Base-by-base conservation (phyloP, 2,888 invertebrate genomes). In the Osmoderma eremita region DNA sequence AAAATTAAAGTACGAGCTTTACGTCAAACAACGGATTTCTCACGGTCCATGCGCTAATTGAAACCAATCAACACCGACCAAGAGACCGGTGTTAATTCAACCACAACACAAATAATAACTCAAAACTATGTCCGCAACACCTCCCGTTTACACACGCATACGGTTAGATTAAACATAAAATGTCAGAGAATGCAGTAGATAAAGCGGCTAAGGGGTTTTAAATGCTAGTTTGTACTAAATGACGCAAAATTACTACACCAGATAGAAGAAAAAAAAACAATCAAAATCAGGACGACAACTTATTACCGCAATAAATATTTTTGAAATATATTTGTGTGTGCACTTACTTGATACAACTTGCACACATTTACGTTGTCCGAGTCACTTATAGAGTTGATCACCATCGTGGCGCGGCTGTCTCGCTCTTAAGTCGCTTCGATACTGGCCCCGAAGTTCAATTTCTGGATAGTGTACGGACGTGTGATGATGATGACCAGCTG, bases 41-140 rank as follows among this genome's bases (percentile, higher is more conserved):
- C 77, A 78, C 77, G 77, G 74, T 72, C 70, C 61, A 73, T 71
- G 76, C 73, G 76, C 72, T 76, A 77, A 76, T 78, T 75, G 66
- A 67, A 63, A 69, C 64, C 69, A 71, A 70, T 66, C 67, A 58
- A 61, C 63, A 58, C 58, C 45, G 49, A 42, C 56, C 63, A 64
- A 39, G 65, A 67, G 45, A 17, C 49, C 42, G 53, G 70, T 69
- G 69, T 69, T 70, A 67, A 67, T 70, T 69, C 69, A 68, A 67
- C 63, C 69, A 68, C 64, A 53, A 56, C 54, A 65, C 65, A 45
- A 65, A 56, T 63, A 51, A 63, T 51, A 51, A 51, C 51, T 38
- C 36, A 45, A 65, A 64, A 64, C 64, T 51, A 54, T 65, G 48
- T 54, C 42, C 56, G 51, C 41, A 50, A 63, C 63, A 50, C 51